Evolutionary conservation across 2,113 vertebrate species (phyloP), one percentile per base, ranked within the genome.

Genomic region (Dryoscopus gambensis): DNA sequence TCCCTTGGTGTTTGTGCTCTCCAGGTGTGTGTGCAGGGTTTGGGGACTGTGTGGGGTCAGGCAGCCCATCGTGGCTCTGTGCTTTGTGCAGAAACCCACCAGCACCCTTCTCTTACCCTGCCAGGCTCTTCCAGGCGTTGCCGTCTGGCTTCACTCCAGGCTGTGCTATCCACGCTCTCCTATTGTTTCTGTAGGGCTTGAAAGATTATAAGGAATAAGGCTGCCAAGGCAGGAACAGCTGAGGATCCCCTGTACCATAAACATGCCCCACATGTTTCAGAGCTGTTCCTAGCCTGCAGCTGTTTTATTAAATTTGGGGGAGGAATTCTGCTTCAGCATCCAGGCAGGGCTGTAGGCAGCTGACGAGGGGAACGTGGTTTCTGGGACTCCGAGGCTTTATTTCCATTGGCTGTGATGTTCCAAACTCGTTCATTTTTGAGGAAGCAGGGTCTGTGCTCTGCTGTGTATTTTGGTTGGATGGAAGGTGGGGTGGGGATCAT

Each of bases 151-250:
- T 73, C 0, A 0, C 62, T 67, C 35, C 37, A 46, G 50, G 6
- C 35, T 87, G 71, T 68, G 5, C 74, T 21, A 35, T 65, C 55
- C n/a, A 13, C 0, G 0, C n/a, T 37, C 35, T 47, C 17, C 12
- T n/a, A 3, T 8, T 69, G 30, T 40, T 84, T 87, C 46, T 74
- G 40, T 19, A 20, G 64, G 22, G 28, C n/a, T 49, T 7, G 9
- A 44, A 74, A 11, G 12, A 4, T 62, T 47, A 1, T 5, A 46
- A 53, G 28, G 55, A 69, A 3, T 70, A 16, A 77, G 35, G 30
- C 67, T 90, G 82, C 77, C 31, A 33, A 64, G 64, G 50, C 69
- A 69, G 64, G 31, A 67, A 15, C 74, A 78, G 60, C 79, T 75
- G 78, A 90, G 42, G 24, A 57, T 87, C 37, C 55, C 42, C 35